phyloP scores from a whole-genome alignment of 1,140 invertebrate species.

The Amyelois transitella region DNA sequence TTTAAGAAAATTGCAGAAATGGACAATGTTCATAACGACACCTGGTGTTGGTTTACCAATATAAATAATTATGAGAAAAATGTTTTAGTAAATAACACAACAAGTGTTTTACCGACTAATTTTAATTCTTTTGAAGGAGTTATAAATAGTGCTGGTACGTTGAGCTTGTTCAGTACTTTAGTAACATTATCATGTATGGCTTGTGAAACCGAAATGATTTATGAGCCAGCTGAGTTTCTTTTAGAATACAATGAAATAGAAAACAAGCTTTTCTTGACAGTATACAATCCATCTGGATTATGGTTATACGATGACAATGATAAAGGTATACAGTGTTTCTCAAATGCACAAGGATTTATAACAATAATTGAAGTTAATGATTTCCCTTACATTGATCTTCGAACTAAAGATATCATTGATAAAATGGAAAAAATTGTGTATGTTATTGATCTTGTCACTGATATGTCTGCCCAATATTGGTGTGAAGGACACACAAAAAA shows the following conservation, averaged over 20 bases:
- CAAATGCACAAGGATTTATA: conserved; percentile 51
- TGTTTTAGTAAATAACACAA: neutral
- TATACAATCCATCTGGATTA: conserved; percentile 55
- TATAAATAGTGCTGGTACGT: conserved; percentile 44
- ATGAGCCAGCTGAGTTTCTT: conserved; percentile 38
- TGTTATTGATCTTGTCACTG: conserved; percentile 39
- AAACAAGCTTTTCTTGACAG: conserved; percentile 41
- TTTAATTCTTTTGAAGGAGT: conserved; percentile 15
- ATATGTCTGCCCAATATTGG: conserved; percentile 58
- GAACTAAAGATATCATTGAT: conserved; percentile 6
- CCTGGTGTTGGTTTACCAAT: conserved; percentile 51
- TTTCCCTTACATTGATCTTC: conserved; percentile 23
- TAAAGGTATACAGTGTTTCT: conserved; percentile 58
- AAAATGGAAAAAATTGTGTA: conserved; percentile 44
- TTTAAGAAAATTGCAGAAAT: conserved; percentile 48
- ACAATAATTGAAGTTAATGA: conserved; percentile 40
- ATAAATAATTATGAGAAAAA: neutral
- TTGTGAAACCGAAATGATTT: conserved; percentile 43
- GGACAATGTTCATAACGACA: conserved; percentile 25
- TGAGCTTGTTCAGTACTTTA: conserved; percentile 27
- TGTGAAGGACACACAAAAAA: conserved; percentile 58
- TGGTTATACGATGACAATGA: conserved; percentile 52
- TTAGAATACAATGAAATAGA: conserved; percentile 43
- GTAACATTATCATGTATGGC: conserved; percentile 43
- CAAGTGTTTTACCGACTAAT: neutral